Evolutionary conservation across 2,113 vertebrate genomes (phyloP), one percentile per base, ranked within the genome.

Genomic region (Antechinus flavipes): DNA sequence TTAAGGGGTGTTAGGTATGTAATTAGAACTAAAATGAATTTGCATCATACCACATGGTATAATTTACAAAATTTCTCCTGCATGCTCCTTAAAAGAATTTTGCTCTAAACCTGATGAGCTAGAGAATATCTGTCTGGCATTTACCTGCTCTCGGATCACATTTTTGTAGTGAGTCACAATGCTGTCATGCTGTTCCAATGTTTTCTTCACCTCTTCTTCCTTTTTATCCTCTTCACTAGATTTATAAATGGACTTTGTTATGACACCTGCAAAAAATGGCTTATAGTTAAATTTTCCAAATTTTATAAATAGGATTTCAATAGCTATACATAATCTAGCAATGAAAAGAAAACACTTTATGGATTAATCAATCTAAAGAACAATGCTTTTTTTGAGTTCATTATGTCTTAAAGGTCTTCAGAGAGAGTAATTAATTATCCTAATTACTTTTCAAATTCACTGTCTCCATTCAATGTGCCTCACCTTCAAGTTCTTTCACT

Each of bases 161-260:
- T 99, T 99, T 98, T 99, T 99, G 98, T 99, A 99, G 98, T 99
- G 99, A 95, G 99, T 99, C 97, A 99, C 99, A 50, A 99, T 99
- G 98, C 98, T 99, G 98, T 99, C 99, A 35, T 99, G 99, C 89
- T 99, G 99, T 94, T 99, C 99, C 97, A 99, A 94, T 0, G 99
- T 99, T 98, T 99, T 99, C 98, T 99, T 99, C 93, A 99, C 99
- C 96, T 99, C 99, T 96, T 99, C 99, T 96, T 99, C 99, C 97
- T 99, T 99, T 97, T 99, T 99, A 96, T 99, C 99, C 97, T 99
- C 99, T 98, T 99, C 99, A 16, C 99, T 99, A 93, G 99, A 99
- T 98, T 99, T 99, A 97, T 99, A 99, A 98, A 99, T 99, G 2
- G 99, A 99, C 98, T 99, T 99, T 92, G 99, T 99, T 97, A 99